Evolutionary conservation across 2,113 vertebrate genomes (phyloP).

Genomic region (Rutilus rutilus): DNA sequence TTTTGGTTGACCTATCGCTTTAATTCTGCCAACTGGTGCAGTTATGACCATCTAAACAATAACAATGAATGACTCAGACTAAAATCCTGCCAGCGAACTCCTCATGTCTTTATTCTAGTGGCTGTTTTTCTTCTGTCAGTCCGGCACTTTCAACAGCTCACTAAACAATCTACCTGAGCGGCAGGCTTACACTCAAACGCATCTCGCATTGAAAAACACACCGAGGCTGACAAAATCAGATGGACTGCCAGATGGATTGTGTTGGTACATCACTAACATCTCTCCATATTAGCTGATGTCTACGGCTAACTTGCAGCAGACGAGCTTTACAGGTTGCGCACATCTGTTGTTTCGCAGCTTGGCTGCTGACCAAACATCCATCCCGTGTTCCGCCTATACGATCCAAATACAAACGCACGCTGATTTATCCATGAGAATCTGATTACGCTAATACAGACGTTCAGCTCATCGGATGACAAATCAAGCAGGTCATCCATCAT

Average conservation of each 20-base stretch:
- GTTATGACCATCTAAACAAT: background rate
- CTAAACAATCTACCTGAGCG: constrained; percentile 21
- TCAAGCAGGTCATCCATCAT: background rate
- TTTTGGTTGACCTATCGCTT: background rate
- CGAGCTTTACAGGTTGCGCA: constrained; percentile 63
- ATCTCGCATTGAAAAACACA: constrained; percentile 25
- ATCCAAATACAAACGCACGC: constrained; percentile 20
- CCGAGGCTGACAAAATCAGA: constrained; percentile 52
- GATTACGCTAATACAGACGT: background rate
- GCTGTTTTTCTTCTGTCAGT: background rate
- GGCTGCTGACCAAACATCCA: constrained; percentile 65
- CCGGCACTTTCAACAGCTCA: background rate
- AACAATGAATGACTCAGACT: background rate
- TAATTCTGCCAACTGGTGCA: background rate
- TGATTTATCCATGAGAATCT: constrained; percentile 8
- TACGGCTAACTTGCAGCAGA: constrained; percentile 60
- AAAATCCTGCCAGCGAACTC: background rate
- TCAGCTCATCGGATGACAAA: background rate
- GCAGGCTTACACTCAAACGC: constrained; percentile 7
- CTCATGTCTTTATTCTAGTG: background rate
- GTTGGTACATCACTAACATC: constrained; percentile 65
- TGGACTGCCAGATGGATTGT: constrained; percentile 61
- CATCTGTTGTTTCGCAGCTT: constrained; percentile 69
- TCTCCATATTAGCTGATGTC: constrained; percentile 63
- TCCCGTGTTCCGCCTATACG: constrained; percentile 54